Evolutionary conservation across 2,113 vertebrate genomes (phyloP).

Genomic region (Ceuthmochares aereus): DNA sequence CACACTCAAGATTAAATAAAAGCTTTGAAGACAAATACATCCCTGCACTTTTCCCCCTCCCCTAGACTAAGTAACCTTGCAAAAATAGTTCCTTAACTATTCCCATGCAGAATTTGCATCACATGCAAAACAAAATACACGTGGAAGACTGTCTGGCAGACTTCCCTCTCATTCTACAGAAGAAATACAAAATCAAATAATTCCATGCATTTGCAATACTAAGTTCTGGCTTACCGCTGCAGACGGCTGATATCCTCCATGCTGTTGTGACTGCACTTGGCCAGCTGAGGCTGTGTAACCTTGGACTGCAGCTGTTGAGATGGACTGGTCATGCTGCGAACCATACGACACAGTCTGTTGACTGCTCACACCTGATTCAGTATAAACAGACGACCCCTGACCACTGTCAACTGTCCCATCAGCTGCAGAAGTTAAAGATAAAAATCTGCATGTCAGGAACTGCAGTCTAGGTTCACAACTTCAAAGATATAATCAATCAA

Average conservation of each 20-base stretch:
- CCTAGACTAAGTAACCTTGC: not conserved
- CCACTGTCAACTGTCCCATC: slow-evolving; percentile 91
- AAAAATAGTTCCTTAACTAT: not conserved
- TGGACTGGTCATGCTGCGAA: slow-evolving; percentile 82
- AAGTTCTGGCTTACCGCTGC: slow-evolving; percentile 84
- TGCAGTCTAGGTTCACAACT: not conserved
- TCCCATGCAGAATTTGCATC: not conserved
- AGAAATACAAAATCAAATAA: not conserved
- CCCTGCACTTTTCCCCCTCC: not conserved
- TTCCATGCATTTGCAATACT: not conserved
- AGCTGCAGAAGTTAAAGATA: slow-evolving; percentile 71
- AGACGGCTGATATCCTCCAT: slow-evolving; percentile 80
- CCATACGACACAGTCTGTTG: slow-evolving; percentile 89
- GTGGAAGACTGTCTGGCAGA: not conserved
- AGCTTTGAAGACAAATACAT: not conserved
- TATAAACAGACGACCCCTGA: slow-evolving; percentile 91
- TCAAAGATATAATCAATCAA: not conserved
- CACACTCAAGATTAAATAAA: not conserved
- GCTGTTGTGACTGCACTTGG: slow-evolving; percentile 77
- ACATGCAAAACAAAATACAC: not conserved
- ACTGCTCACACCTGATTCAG: slow-evolving; percentile 85
- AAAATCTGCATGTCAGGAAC: not conserved
- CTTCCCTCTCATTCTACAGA: not conserved
- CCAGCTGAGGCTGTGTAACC: slow-evolving; percentile 74
- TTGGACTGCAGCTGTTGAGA: slow-evolving; percentile 71